phyloP scores from a whole-genome alignment of 2,888 invertebrate species.

The Cerceris ruficornis region DNA sequence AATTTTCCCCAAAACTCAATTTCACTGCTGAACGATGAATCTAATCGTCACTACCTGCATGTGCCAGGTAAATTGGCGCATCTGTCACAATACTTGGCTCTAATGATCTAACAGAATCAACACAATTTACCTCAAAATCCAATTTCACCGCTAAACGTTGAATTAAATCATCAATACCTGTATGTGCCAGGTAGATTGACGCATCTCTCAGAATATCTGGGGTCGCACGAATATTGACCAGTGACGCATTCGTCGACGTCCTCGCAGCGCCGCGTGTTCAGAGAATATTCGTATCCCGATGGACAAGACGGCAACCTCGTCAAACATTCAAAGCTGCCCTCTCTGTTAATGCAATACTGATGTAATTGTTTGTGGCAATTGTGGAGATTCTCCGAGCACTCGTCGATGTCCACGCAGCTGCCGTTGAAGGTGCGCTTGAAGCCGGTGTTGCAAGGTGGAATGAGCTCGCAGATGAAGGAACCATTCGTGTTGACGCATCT shows the following conservation, averaged over 20 bases:
- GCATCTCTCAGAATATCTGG: conserved; percentile 81
- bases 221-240: conserved; percentile 78
- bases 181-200: conserved; percentile 83
- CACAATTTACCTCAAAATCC: background rate
- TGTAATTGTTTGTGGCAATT: conserved; percentile 68
- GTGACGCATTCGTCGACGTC: conserved; percentile 84
- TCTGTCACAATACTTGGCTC: conserved; percentile 77
- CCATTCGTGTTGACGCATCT: conserved; percentile 75
- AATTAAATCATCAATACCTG: conserved; percentile 66
- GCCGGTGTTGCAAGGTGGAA: conserved; percentile 68
- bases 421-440: conserved; percentile 81
- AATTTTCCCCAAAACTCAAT: background rate
- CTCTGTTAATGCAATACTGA: conserved; percentile 82
- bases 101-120: too few relatives aligned
- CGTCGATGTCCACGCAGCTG: conserved; percentile 86
- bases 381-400: conserved; percentile 84
- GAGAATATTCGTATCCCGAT: conserved; percentile 73
- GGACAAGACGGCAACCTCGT: conserved; percentile 74
- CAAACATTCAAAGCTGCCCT: conserved; percentile 82
- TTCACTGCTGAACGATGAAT: background rate
- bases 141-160: background rate
- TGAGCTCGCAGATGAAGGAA: conserved; percentile 70
- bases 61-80: conserved; percentile 84
- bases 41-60: conserved; percentile 75
- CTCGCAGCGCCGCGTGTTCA: conserved; percentile 71